These are phyloP conservation scores for Pyrocephalus nanus DNA, from an alignment of 2,797 vertebrate genomes.

Conservation along the genomic window DNA sequence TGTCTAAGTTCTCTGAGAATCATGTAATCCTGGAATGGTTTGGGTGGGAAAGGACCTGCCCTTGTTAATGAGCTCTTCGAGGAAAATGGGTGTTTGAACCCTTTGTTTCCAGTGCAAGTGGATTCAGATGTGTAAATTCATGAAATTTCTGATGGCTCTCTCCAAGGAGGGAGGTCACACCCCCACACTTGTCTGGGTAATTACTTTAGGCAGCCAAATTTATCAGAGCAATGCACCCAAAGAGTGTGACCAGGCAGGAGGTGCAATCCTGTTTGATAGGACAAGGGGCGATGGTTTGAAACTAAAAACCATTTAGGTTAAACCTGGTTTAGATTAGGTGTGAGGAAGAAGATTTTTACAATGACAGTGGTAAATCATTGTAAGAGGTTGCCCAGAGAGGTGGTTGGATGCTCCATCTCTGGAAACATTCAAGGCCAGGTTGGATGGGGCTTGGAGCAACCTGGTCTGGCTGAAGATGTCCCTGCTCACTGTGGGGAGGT, in stretches of 20 bases:
- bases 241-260: background rate
- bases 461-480: background rate
- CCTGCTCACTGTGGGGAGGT: fast-evolving
- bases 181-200: background rate
- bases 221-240: background rate
- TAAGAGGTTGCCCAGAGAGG: background rate
- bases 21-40: background rate
- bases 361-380: no score
- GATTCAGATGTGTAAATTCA: background rate
- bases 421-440: background rate
- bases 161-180: background rate
- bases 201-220: background rate
- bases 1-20: background rate
- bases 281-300: background rate
- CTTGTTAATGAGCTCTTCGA: background rate
- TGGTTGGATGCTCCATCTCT: background rate
- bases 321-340: background rate
- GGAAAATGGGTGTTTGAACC: background rate
- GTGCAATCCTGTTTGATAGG: background rate
- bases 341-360: background rate
- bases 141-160: background rate
- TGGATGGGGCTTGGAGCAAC: background rate
- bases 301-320: background rate
- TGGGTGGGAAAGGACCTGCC: background rate
- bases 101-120: background rate